Base-by-base conservation (phyloP, 2,888 invertebrate genomes). In the Charanyca ferruginea region DNA sequence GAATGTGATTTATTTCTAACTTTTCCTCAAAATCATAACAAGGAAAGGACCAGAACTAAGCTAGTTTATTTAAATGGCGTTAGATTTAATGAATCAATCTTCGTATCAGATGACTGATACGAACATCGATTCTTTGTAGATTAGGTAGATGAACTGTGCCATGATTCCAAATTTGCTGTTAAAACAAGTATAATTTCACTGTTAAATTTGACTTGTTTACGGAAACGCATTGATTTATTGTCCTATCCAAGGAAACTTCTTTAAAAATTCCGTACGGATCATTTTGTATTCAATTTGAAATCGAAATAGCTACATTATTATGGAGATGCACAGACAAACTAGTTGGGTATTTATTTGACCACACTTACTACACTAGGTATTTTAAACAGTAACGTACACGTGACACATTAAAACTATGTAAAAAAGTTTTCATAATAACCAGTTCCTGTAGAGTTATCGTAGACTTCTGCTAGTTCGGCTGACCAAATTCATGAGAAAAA, bases 401-500 rank as follows among this genome's bases (percentile, higher is more conserved):
- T n/a, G n/a, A n/a, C n/a, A n/a, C n/a, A n/a, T n/a, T n/a, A n/a
- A n/a, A n/a, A n/a, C n/a, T n/a, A n/a, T n/a, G n/a, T n/a, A n/a
- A n/a, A n/a, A n/a, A n/a, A n/a, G n/a, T 16, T 23, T 38, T 20
- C 20, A 11, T 41, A 28, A 28, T n/a, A 28, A 35, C 3, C 11
- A 28, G 18, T 25, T 48, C 32, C 23, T 4, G 16, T 42, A 11
- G 18, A 11, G 32, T 42, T 8, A 0, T 9, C 9, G 16, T 18
- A 42, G 47, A 16, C 16, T 32, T 32, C 16, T 38, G 38, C 38
- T 38, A 35, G n/a, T 35, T 45, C 57, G 62, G 48, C 57, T 77
- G 75, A 72, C 55, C 61, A 72, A 55, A 53, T 49, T 61, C 35
- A 44, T 55, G 45, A 53, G 57, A 66, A 70, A 57, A 63, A 58